A percentile compares a stretch with the other conserved stretches of the same genome.
phyloP scores from a whole-genome alignment of 2,888 invertebrate species.

The Lagria hirta region DNA sequence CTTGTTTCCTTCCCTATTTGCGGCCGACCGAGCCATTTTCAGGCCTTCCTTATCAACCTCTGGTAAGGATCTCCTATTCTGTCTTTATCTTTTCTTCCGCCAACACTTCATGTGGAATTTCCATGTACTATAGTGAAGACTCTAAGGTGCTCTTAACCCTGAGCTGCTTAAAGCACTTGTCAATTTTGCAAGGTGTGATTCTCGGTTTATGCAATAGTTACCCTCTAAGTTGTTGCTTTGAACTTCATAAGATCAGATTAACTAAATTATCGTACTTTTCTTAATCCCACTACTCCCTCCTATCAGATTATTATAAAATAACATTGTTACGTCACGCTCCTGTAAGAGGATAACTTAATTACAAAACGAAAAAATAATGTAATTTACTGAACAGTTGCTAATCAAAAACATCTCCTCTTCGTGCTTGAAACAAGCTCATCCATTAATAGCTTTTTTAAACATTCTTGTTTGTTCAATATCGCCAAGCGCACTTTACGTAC shows the following conservation, averaged over 20 bases:
- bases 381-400: too few relatives aligned
- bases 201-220: constrained; percentile 38
- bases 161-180: constrained; percentile 44
- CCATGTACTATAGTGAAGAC: constrained; percentile 44
- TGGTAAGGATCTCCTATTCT: constrained; percentile 38
- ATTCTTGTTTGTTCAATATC: too few relatives aligned
- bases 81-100: constrained; percentile 44
- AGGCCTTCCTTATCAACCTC: constrained; percentile 43
- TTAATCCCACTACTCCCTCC: too few relatives aligned
- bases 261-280: constrained; percentile 23
- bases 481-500: too few relatives aligned
- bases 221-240: constrained; percentile 41
- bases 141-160: constrained; percentile 42
- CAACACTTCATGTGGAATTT: constrained; percentile 45
- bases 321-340: too few relatives aligned
- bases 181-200: constrained; percentile 47
- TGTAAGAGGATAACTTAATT: too few relatives aligned
- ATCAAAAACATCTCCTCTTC: too few relatives aligned
- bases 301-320: too few relatives aligned
- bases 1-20: constrained; percentile 53
- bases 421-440: too few relatives aligned
- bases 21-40: constrained; percentile 51
- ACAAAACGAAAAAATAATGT: too few relatives aligned
- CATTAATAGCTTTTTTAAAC: too few relatives aligned
- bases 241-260: constrained; percentile 36